Conservation (phyloP, 2,797 vertebrate species). For the Phataginus tetradactyla region DNA sequence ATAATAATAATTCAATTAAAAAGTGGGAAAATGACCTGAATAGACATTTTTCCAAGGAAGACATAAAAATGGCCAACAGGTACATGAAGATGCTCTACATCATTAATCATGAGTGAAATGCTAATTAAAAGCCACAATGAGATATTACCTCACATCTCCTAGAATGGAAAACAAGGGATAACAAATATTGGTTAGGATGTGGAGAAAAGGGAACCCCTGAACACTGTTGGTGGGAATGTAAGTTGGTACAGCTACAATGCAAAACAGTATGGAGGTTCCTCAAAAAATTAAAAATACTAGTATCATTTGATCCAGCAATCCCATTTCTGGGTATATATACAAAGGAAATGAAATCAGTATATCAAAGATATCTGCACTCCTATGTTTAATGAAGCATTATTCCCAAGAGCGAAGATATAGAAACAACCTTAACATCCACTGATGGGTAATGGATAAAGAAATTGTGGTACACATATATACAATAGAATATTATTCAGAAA, state of each 20-base stretch:
- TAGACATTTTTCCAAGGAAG: neutral
- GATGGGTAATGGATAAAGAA: neutral
- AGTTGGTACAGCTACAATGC: neutral
- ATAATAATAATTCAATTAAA: neutral
- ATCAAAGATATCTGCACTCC: neutral
- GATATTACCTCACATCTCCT: neutral
- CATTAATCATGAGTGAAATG: neutral
- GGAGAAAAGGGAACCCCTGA: neutral
- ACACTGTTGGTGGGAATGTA: neutral
- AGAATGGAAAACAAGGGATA: neutral
- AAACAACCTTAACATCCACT: neutral
- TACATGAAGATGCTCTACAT: neutral
- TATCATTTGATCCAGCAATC: neutral
- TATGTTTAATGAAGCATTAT: neutral
- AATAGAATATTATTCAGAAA: neutral
- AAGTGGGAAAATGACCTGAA: neutral
- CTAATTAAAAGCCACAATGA: neutral
- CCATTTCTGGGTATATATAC: neutral
- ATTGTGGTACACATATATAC: neutral
- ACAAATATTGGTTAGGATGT: neutral
- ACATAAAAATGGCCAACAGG: neutral
- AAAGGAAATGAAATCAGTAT: neutral
- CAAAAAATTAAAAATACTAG: neutral
- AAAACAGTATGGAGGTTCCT: neutral
- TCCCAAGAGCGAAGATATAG: neutral